phyloP scores from a whole-genome alignment of 2,113 vertebrate species.

The Acinonyx jubatus region DNA sequence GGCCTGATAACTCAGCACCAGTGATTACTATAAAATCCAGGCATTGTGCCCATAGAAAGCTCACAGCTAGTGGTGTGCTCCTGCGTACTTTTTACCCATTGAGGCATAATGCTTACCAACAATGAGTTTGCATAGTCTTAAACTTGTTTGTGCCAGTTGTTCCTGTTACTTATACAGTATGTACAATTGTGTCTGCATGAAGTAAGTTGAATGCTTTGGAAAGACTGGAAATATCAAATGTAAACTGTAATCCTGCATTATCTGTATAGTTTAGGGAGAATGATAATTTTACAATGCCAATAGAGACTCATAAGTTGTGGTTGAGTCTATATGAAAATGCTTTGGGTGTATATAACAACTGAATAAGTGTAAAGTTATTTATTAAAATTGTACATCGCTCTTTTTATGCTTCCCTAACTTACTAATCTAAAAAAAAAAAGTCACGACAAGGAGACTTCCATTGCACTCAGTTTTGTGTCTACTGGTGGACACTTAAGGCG shows the following conservation, averaged over 20 bases:
- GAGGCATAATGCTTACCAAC: neutral
- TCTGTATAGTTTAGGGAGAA: neutral
- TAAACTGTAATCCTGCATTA: neutral
- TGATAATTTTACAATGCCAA: neutral
- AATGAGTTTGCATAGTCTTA: neutral
- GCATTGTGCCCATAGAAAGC: neutral
- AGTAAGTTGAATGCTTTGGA: neutral
- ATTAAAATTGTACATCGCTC: neutral
- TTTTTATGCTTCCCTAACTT: neutral
- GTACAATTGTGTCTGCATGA: neutral
- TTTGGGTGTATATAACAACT: neutral
- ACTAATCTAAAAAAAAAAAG: neutral
- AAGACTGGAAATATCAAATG: neutral
- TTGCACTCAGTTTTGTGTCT: neutral
- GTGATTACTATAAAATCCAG: neutral
- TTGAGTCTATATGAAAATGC: neutral
- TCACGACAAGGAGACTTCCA: neutral
- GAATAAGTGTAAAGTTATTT: slow-evolving; percentile 44
- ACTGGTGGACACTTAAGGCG: neutral
- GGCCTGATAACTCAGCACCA: neutral
- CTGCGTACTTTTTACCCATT: neutral
- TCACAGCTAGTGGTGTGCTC: no score
- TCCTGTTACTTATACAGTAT: neutral
- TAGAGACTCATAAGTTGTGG: neutral
- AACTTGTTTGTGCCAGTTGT: neutral